These are phyloP conservation scores for Kryptolebias ocellatus DNA, from an alignment of 2,797 vertebrate species.

Conservation along the genomic window DNA sequence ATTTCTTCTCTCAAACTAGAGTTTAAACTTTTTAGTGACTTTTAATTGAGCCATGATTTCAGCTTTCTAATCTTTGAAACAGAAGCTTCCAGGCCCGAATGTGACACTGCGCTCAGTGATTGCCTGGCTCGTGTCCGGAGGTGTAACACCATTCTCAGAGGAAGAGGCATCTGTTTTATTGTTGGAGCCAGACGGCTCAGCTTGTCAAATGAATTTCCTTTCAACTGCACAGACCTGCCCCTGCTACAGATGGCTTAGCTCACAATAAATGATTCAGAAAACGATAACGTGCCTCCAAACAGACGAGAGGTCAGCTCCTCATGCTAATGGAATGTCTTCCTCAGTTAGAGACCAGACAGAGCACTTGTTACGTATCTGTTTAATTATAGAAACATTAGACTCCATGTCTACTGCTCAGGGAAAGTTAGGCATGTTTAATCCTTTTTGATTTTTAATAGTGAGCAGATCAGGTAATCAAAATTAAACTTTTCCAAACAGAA, in stretches of 20 bases:
- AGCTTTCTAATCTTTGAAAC: conserved; percentile 32
- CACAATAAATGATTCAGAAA: conserved; percentile 76
- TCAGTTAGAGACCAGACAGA: conserved; percentile 44
- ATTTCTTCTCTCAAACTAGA: too few relatives aligned
- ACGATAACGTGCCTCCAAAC: conserved; percentile 65
- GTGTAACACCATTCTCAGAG: conserved; percentile 58
- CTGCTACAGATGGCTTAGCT: conserved; percentile 73
- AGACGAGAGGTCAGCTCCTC: conserved; percentile 47
- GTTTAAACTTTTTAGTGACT: background rate
- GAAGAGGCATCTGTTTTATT: conserved; percentile 70
- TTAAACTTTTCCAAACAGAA: conserved; percentile 38
- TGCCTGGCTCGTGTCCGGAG: conserved; percentile 47
- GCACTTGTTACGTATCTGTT: conserved; percentile 25
- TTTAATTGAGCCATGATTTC: conserved; percentile 22
- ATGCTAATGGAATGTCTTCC: conserved; percentile 58
- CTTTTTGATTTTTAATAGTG: conserved; percentile 29
- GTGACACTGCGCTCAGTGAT: conserved; percentile 26
- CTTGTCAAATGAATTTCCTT: conserved; percentile 68
- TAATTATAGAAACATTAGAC: background rate
- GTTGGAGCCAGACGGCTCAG: conserved; percentile 64
- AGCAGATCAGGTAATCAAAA: conserved; percentile 42
- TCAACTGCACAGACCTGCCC: conserved; percentile 37
- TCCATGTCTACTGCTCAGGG: background rate
- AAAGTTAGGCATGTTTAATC: conserved; percentile 38
- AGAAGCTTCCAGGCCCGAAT: conserved; percentile 30